Base-by-base conservation (phyloP, 1,140 invertebrate genomes). In the Penaeus chinensis region DNA sequence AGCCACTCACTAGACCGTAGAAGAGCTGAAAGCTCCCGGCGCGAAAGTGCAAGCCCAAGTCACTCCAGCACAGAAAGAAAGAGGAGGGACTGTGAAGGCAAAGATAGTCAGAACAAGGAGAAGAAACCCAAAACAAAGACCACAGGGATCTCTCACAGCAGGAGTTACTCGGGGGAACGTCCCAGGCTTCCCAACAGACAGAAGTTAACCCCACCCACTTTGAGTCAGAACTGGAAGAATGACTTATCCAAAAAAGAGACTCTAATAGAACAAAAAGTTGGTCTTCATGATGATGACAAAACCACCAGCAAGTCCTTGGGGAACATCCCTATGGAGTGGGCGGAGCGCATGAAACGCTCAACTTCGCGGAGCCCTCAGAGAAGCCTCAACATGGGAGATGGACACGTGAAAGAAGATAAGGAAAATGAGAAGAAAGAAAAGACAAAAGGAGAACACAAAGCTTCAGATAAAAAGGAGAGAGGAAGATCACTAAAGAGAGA, bases 401-500 rank as follows among this genome's bases (percentile, higher is more conserved):
- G 27, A 24, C 69, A 71, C 13, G 66, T 32, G 1, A 83, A 66
- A 19, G 83, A 82, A 54, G 89, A 89, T 22, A 89, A 89, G 60
- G 89, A 89, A 61, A 89, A 87, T 71, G 85, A 87, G 62, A 87
- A 89, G 82, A 54, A 77, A 79, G 86, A 82, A 32, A 87, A 87
- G 37, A 62, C 27, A 22, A 84, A 65, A 82, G 54, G 79, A 61
- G 76, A 84, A n/a, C 62, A 47, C 8, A 76, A 81, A 66, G 60
- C 37, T 54, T 42, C 61, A 37, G 65, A 89, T 66, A 84, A 84
- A 63, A 89, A 87, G 61, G 89, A 89, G 62, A 81, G 89, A 32
- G 89, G 89, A 78, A 81, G 89, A 69, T 87, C 85, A 74, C 82
- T 87, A 37, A 89, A 89, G 60, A 78, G 89, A 69, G 85, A 87